phyloP scores from a whole-genome alignment of 1,140 invertebrate genomes.

The Samia ricini region DNA sequence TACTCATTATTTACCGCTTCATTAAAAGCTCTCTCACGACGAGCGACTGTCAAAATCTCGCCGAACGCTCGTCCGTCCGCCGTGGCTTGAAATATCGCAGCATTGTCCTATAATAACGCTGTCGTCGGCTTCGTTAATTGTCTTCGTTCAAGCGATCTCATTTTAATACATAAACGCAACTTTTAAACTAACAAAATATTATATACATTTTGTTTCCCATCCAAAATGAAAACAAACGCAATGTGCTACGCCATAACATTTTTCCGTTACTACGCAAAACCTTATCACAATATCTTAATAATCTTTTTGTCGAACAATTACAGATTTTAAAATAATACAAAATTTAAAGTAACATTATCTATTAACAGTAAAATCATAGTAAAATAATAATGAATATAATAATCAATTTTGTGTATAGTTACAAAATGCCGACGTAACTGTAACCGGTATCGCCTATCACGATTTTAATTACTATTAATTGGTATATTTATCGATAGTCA shows the following conservation, averaged over 20 bases:
- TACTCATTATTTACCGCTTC: conserved; percentile 75
- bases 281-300: conserved; percentile 43
- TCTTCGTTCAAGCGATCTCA: conserved; percentile 35
- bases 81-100: conserved; percentile 62
- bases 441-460: conserved; percentile 29
- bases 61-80: conserved; percentile 54
- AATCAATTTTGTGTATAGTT: conserved; percentile 71
- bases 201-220: conserved; percentile 34
- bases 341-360: conserved; percentile 59
- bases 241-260: conserved; percentile 2
- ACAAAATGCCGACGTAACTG: conserved; percentile 35
- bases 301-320: not conserved
- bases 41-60: conserved; percentile 68
- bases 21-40: conserved; percentile 71
- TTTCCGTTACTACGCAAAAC: too few relatives aligned
- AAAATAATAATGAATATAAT: conserved; percentile 60
- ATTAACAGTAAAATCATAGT: conserved; percentile 56
- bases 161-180: conserved; percentile 33
- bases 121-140: conserved; percentile 68
- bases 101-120: conserved; percentile 67
- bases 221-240: conserved; percentile 19
- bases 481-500: not conserved
- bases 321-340: conserved; percentile 21
- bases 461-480: conserved; percentile 5
- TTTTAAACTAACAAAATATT: conserved; percentile 43